A percentile compares a stretch with the other conserved stretches of the same genome.
phyloP scores from a whole-genome alignment of 2,797 vertebrate species.

The Peromyscus melanophrys region DNA sequence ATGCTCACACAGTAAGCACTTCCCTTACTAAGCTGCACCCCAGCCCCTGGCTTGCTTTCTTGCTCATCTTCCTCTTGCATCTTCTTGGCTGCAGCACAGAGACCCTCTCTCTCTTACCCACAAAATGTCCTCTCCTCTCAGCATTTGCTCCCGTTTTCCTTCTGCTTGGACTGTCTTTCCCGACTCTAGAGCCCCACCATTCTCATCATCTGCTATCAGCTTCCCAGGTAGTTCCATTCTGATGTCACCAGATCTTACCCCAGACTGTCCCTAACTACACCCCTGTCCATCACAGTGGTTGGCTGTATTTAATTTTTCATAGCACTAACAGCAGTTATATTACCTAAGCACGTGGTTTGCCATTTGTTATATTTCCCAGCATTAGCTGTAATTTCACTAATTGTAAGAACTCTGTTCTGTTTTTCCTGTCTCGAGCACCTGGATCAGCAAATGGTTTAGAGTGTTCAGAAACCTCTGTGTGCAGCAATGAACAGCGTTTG shows the following conservation, averaged over 20 bases:
- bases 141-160: background rate
- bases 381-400: background rate
- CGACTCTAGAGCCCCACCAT: background rate
- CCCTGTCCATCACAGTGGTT: background rate
- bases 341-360: background rate
- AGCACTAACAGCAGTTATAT: background rate
- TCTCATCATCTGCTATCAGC: background rate
- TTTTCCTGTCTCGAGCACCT: background rate
- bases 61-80: background rate
- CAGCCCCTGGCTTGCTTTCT: background rate
- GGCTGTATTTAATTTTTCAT: background rate
- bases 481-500: background rate
- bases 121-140: background rate
- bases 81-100: accelerated
- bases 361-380: background rate
- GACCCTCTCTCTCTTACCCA: background rate
- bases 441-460: background rate
- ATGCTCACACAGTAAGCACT: background rate
- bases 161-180: background rate
- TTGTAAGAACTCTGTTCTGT: background rate
- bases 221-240: background rate
- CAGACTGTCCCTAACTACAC: background rate
- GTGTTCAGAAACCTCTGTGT: background rate
- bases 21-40: too few relatives aligned
- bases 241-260: background rate